Conservation (phyloP, 1,140 invertebrate genomes). For the Metopolophium dirhodum region DNA sequence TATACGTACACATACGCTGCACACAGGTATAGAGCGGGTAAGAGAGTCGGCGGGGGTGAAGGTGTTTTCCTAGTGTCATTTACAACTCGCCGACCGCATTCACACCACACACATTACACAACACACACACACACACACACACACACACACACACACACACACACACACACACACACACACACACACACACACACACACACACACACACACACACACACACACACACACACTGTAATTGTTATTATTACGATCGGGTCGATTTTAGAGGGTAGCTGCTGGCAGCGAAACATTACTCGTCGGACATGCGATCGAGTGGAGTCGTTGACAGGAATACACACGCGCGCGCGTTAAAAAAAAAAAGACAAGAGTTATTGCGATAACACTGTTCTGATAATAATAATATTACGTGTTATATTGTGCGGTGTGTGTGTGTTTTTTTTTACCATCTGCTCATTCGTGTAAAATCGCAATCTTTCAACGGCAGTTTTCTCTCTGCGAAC, state of each 20-base stretch:
- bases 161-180: too few relatives aligned
- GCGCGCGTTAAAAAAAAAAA: neutral
- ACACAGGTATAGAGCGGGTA: neutral
- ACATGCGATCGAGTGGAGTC: slow-evolving; percentile 35
- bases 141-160: too few relatives aligned
- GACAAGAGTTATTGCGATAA: slow-evolving; percentile 35
- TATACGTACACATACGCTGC: neutral
- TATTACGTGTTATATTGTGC: neutral
- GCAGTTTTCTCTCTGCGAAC: slow-evolving; percentile 35
- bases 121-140: too few relatives aligned
- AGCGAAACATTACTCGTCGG: neutral
- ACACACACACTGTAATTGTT: neutral
- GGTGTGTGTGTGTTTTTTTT: neutral
- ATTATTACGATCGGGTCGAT: neutral
- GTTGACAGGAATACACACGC: slow-evolving; percentile 1
- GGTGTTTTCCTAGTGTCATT: neutral
- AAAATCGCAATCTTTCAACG: slow-evolving; percentile 56
- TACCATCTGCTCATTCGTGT: slow-evolving; percentile 26
- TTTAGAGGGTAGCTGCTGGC: neutral
- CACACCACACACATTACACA: neutral
- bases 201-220: too few relatives aligned
- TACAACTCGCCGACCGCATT: neutral
- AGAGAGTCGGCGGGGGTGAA: neutral
- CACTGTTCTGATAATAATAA: neutral
- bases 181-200: too few relatives aligned